phyloP scores from a whole-genome alignment of 2,888 invertebrate species.

The Latrodectus hesperus region DNA sequence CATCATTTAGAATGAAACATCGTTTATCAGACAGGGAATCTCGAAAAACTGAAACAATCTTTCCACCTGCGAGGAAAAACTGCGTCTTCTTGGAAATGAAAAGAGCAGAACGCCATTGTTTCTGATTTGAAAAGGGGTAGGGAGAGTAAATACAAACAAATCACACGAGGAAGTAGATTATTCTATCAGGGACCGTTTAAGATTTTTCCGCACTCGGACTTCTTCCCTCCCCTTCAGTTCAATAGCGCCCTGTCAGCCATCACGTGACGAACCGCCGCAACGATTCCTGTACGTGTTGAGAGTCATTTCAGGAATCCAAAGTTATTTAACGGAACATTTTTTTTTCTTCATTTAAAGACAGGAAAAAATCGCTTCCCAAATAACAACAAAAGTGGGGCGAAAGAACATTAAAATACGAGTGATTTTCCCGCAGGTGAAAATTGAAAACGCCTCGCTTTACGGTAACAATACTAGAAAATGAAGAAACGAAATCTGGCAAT shows the following conservation, averaged over 20 bases:
- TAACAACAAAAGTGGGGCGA: background rate
- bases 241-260: conserved; percentile 30
- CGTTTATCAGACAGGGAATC: too few species aligned
- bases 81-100: too few species aligned
- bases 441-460: conserved; percentile 43
- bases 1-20: too few species aligned
- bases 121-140: background rate
- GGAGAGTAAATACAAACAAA: conserved; percentile 42
- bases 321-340: conserved; percentile 43
- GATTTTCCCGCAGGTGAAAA: conserved; percentile 54
- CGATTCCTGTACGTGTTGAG: conserved; percentile 58
- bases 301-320: conserved; percentile 53
- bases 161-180: conserved; percentile 36
- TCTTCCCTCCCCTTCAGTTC: conserved; percentile 16
- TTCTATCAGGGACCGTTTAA: conserved; percentile 50
- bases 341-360: conserved; percentile 11
- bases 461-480: conserved; percentile 47
- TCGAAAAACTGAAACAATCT: too few species aligned
- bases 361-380: conserved; percentile 40
- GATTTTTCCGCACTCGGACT: background rate
- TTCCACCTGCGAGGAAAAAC: too few species aligned
- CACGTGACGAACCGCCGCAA: conserved; percentile 10
- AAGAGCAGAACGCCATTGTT: too few species aligned
- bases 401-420: conserved; percentile 61
- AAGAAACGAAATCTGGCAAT: conserved; percentile 68